Conservation (phyloP, 2,888 invertebrate genomes). For the Cerastoderma edule region DNA sequence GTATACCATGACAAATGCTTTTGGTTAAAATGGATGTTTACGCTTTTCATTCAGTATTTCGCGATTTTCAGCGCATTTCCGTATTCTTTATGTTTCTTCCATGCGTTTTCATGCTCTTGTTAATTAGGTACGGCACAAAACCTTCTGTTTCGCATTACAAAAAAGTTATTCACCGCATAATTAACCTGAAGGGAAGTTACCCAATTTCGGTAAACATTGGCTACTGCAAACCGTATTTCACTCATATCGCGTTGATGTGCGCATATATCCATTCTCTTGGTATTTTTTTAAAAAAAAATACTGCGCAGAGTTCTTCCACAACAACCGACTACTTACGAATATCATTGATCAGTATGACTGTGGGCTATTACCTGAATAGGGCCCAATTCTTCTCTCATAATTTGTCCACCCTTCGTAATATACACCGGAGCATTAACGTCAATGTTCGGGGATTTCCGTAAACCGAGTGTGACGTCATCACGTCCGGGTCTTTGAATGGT, state of each 20-base stretch:
- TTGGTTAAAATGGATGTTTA: no score
- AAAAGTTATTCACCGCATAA: no score
- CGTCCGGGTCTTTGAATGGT: background rate
- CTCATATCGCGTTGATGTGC: no score
- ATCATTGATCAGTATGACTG: background rate
- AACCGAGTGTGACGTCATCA: background rate
- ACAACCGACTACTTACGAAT: background rate
- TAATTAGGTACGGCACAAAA: background rate
- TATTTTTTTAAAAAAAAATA: background rate
- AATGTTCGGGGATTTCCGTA: conserved; percentile 5
- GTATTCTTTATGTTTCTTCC: background rate
- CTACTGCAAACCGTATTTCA: no score
- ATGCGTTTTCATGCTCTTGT: background rate
- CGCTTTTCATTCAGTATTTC: no score
- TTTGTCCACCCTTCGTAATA: background rate
- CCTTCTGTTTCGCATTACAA: no score
- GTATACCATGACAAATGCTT: no score
- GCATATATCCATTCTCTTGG: background rate
- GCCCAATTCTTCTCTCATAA: background rate
- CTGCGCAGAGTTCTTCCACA: background rate
- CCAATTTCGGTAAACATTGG: no score
- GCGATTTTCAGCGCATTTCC: background rate
- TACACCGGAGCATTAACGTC: conserved; percentile 19
- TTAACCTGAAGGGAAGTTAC: no score
- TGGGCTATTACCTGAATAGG: conserved; percentile 5